Percentiles rank a stretch among this genome's conserved stretches.
These are phyloP conservation scores for Papilio dardanus DNA, from an alignment of 1,140 invertebrate species.

Conservation along the genomic window DNA sequence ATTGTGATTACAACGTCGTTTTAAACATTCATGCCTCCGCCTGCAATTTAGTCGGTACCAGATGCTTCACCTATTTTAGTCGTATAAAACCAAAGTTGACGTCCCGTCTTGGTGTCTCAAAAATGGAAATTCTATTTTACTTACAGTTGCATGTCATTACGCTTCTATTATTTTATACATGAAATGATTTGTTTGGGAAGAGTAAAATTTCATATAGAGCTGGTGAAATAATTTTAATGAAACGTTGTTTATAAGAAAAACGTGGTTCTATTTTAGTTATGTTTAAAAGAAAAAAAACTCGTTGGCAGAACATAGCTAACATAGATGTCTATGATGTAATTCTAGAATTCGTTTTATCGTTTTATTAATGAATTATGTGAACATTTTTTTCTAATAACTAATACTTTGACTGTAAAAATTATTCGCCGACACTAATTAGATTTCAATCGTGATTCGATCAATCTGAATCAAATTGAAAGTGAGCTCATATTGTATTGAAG, in stretches of 20 bases:
- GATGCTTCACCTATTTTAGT: conserved; percentile 63
- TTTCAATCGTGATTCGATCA: conserved; percentile 13
- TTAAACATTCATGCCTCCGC: conserved; percentile 76
- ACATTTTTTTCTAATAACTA: too few relatives aligned
- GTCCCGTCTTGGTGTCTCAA: conserved; percentile 9
- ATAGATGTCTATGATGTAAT: too few relatives aligned
- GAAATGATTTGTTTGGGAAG: not conserved
- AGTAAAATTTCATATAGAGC: not conserved
- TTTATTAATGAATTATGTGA: too few relatives aligned
- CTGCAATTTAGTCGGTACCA: conserved; percentile 74
- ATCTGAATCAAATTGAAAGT: conserved; percentile 52
- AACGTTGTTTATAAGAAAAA: not conserved
- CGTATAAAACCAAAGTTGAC: conserved; percentile 41
- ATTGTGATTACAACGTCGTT: conserved; percentile 64
- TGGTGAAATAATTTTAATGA: not conserved
- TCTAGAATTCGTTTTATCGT: too few relatives aligned
- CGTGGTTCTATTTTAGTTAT: not conserved
- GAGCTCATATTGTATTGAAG: conserved; percentile 48
- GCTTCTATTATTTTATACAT: not conserved
- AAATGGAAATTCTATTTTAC: conserved; percentile 17
- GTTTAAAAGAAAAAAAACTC: not conserved
- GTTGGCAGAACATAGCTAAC: too few relatives aligned
- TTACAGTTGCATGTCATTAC: not conserved
- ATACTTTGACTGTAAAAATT: not conserved
- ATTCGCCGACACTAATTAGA: not conserved